Evolutionary conservation across 2,888 invertebrate genomes (phyloP).

Genomic region (Microchrysa polita): DNA sequence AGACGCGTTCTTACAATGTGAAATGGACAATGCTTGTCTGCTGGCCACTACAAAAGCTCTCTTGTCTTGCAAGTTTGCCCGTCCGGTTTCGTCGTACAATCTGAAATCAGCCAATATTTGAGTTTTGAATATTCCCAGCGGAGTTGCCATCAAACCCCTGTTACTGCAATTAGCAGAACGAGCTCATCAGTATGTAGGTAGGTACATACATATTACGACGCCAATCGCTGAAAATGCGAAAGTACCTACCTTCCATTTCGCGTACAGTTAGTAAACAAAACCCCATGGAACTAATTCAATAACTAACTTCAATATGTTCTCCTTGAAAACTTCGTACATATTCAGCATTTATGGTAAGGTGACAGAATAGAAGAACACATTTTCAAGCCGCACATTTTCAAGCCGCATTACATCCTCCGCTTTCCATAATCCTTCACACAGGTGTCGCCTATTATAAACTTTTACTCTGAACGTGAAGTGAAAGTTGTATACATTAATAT

Average conservation of each 20-base stretch:
- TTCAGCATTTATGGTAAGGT: neutral
- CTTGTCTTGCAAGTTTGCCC: no score
- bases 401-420: constrained; percentile 37
- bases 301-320: neutral
- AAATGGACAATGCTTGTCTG: no score
- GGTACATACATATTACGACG: no score
- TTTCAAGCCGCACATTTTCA: constrained; percentile 36
- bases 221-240: neutral
- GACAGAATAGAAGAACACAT: constrained; percentile 20
- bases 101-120: no score
- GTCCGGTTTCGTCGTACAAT: no score
- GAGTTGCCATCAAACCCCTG: no score
- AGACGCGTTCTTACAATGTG: no score
- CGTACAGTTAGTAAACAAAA: neutral
- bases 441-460: constrained; percentile 35
- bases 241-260: no score
- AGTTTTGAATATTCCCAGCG: no score
- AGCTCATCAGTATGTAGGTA: no score
- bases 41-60: no score
- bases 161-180: no score
- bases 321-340: neutral
- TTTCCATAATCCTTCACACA: constrained; percentile 32
- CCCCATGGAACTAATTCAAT: constrained; percentile 32
- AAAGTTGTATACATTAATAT: constrained; percentile 35
- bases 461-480: constrained; percentile 28